A percentile compares a stretch with the other conserved stretches of the same genome.
Conservation (phyloP, 1,140 invertebrate genomes). For the Drosophila sulfurigaster region DNA sequence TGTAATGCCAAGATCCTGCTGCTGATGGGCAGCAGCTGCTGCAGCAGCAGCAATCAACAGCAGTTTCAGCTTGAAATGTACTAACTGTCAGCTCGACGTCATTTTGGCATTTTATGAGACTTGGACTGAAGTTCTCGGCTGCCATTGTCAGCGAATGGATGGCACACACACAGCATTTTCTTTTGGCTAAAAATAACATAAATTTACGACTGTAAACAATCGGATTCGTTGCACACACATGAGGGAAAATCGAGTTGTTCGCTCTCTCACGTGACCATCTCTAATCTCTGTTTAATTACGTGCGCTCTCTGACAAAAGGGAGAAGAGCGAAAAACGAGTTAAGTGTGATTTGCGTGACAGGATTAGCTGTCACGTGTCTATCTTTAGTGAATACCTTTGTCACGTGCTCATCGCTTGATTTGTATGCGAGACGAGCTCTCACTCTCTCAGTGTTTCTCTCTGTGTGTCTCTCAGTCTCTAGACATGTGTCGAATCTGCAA, state of each 20-base stretch:
- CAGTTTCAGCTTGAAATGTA: slow-evolving; percentile 68
- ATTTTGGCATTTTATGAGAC: slow-evolving; percentile 77
- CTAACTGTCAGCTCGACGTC: slow-evolving; percentile 79
- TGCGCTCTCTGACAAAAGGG: neutral
- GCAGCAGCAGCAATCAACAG: slow-evolving; percentile 68
- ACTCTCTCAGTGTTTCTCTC: neutral
- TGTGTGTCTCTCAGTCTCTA: slow-evolving; percentile 1
- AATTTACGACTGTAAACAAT: slow-evolving; percentile 30
- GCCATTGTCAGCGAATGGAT: slow-evolving; percentile 22
- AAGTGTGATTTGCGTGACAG: slow-evolving; percentile 58
- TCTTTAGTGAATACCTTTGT: slow-evolving; percentile 41
- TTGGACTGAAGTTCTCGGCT: neutral
- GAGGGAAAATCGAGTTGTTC: neutral
- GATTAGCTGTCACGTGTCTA: slow-evolving; percentile 49
- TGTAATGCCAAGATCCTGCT: slow-evolving; percentile 60
- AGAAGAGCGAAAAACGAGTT: slow-evolving; percentile 15
- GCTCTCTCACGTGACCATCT: slow-evolving; percentile 47
- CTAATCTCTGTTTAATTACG: slow-evolving; percentile 52
- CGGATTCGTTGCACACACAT: slow-evolving; percentile 22
- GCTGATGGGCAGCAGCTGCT: neutral
- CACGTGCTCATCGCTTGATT: slow-evolving; percentile 51
- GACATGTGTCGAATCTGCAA: slow-evolving; percentile 23
- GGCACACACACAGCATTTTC: neutral
- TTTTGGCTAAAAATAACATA: neutral
- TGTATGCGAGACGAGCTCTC: slow-evolving; percentile 14